Conservation (phyloP, 2,113 vertebrate genomes). For the Xiphorhynchus elegans region DNA sequence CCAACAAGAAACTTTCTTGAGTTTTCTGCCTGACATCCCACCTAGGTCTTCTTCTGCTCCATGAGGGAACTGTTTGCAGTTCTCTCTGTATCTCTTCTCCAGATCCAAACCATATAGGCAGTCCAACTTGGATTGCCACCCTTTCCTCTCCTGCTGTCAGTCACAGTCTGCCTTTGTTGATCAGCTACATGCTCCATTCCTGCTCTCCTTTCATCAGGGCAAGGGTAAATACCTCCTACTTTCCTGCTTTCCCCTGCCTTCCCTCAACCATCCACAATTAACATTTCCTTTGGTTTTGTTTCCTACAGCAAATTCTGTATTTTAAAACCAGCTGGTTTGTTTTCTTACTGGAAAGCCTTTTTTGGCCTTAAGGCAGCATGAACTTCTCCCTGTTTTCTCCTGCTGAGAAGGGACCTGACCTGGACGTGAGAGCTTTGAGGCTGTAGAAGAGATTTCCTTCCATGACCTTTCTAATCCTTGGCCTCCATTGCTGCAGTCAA, state of each 20-base stretch:
- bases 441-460: not conserved
- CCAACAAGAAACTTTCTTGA: not conserved
- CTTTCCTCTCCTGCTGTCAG: not conserved
- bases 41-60: not conserved
- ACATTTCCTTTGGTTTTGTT: not conserved
- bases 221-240: not conserved
- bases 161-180: not conserved
- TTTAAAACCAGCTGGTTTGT: rapidly evolving
- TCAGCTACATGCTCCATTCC: not conserved
- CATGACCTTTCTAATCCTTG: constrained; percentile 14
- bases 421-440: not conserved
- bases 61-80: rapidly evolving
- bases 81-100: not conserved
- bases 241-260: not conserved
- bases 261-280: not conserved
- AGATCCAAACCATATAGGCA: rapidly evolving
- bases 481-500: constrained; percentile 41
- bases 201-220: not conserved
- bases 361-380: not conserved
- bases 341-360: not conserved
- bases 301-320: not conserved
- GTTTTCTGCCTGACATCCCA: not conserved
- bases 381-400: not conserved
- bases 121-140: too few species aligned
- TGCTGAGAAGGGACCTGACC: not conserved